Percentiles rank a stretch among this genome's conserved stretches.
Conservation (phyloP, 2,113 vertebrate species). For the Microcebus ravelobensis region DNA sequence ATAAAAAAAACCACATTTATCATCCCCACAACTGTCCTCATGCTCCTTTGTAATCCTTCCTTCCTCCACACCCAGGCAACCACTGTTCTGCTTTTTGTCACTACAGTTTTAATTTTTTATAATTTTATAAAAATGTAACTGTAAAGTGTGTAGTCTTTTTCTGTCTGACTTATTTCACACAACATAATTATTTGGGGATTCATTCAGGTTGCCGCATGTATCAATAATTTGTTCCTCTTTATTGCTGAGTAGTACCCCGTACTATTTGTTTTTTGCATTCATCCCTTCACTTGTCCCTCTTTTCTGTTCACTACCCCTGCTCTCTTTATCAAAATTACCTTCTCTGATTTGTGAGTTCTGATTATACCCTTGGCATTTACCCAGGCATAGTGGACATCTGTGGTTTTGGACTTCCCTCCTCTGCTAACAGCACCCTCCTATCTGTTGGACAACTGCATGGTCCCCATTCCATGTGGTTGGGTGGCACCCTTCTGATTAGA, state of each 20-base stretch:
- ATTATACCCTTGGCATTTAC: background rate
- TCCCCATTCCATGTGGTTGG: background rate
- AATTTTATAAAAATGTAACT: constrained; percentile 9
- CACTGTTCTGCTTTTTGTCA: background rate
- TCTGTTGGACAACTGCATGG: background rate
- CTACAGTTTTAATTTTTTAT: constrained; percentile 1
- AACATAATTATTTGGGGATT: background rate
- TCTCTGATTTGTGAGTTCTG: constrained; percentile 22
- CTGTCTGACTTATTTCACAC: background rate
- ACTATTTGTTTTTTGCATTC: too few relatives aligned
- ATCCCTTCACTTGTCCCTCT: background rate
- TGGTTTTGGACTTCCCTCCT: background rate
- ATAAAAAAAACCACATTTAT: background rate
- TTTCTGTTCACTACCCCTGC: background rate
- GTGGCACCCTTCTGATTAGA: background rate
- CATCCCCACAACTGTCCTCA: background rate
- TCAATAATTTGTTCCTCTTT: background rate
- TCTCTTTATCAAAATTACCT: constrained; percentile 22
- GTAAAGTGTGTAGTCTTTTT: background rate
- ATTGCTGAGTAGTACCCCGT: background rate
- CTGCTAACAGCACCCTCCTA: background rate
- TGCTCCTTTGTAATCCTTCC: background rate
- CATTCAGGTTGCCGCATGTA: background rate
- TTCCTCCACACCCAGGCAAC: background rate
- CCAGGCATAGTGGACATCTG: background rate